These are phyloP conservation scores for Glossosoma conforme DNA, from an alignment of 1,140 invertebrate genomes.

Conservation along the genomic window DNA sequence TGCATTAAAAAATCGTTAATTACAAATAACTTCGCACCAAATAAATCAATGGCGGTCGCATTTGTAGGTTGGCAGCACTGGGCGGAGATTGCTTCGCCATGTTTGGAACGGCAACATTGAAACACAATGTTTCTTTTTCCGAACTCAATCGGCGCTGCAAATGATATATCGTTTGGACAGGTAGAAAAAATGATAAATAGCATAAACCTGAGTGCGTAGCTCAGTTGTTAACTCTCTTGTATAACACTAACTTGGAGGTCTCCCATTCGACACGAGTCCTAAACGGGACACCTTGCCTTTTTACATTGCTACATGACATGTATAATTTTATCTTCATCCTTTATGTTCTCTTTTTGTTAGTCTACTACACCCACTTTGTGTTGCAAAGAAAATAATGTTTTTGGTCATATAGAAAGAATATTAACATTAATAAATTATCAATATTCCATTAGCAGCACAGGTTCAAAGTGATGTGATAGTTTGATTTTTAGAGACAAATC, in stretches of 20 bases:
- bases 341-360: too few species aligned
- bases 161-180: neutral
- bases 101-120: constrained; percentile 16
- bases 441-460: too few species aligned
- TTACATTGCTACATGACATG: neutral
- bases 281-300: neutral
- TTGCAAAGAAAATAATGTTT: too few species aligned
- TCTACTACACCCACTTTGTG: too few species aligned
- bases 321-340: too few species aligned
- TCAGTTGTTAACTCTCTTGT: neutral
- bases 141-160: constrained; percentile 3
- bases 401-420: too few species aligned
- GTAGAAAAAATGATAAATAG: neutral
- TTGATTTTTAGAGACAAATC: too few species aligned
- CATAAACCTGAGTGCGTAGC: neutral
- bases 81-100: constrained; percentile 4
- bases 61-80: neutral
- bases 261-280: neutral
- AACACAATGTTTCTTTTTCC: constrained; percentile 3
- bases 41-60: constrained; percentile 5
- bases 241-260: neutral
- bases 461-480: too few species aligned
- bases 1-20: too few species aligned
- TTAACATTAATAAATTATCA: too few species aligned
- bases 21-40: constrained; percentile 13